phyloP scores from a whole-genome alignment of 2,888 invertebrate genomes.

The Patella caerulea region DNA sequence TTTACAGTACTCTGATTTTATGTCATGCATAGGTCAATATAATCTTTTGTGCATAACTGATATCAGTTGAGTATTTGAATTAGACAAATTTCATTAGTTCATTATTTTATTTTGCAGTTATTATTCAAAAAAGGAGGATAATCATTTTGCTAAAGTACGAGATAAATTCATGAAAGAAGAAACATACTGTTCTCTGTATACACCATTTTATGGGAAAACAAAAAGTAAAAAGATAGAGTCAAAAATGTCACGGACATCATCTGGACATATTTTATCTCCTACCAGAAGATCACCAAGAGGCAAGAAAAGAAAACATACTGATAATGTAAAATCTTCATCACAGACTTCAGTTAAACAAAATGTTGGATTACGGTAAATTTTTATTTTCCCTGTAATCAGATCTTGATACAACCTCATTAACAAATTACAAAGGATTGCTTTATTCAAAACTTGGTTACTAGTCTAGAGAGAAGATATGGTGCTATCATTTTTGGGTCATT shows the following conservation, averaged over 20 bases:
- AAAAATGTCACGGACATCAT: neutral
- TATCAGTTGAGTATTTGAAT: too few relatives aligned
- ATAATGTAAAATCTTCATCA: neutral
- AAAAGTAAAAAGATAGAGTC: neutral
- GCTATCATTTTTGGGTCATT: too few relatives aligned
- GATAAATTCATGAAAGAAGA: conserved; percentile 48
- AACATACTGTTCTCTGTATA: conserved; percentile 30
- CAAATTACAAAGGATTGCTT: too few relatives aligned
- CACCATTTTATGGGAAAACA: neutral
- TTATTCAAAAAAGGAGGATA: conserved; percentile 44
- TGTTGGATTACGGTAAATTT: too few relatives aligned
- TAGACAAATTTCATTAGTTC: too few relatives aligned
- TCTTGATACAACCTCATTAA: too few relatives aligned
- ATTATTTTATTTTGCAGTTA: neutral
- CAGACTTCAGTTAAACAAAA: neutral
- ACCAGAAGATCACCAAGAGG: conserved; percentile 18
- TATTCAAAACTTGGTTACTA: too few relatives aligned
- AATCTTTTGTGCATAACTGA: too few relatives aligned
- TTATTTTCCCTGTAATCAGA: too few relatives aligned
- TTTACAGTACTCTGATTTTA: too few relatives aligned
- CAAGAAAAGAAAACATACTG: conserved; percentile 1
- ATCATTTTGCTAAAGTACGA: conserved; percentile 47
- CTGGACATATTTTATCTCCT: conserved; percentile 19
- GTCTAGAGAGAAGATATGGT: too few relatives aligned
- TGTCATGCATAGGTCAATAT: too few relatives aligned